Conservation (phyloP, 64 coral and sea anemone species). For the Stichodactyla mertensii region DNA sequence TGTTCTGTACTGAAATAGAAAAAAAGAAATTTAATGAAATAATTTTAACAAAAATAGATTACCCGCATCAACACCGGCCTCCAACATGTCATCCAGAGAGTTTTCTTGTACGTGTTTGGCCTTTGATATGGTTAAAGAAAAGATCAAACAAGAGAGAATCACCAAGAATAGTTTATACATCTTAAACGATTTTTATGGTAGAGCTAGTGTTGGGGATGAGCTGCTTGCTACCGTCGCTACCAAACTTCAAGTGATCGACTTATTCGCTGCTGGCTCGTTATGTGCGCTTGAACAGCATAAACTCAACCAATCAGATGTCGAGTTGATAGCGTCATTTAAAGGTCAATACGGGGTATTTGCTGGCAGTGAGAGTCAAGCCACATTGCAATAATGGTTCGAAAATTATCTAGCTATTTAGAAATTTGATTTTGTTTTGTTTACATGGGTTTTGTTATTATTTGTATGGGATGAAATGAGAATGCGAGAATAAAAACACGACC, state of each 20-base stretch:
- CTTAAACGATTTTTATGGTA: neutral
- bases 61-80: neutral
- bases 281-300: neutral
- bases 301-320: neutral
- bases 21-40: neutral
- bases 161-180: neutral
- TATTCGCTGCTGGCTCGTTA: neutral
- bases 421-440: neutral
- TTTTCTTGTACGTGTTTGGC: neutral
- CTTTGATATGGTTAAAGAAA: conserved; percentile 4
- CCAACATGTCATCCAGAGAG: conserved; percentile 8
- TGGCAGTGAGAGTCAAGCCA: neutral
- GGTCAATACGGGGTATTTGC: neutral
- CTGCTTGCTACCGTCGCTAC: neutral
- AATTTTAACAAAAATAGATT: neutral
- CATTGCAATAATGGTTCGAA: neutral
- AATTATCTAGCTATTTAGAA: conserved; percentile 3
- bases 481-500: neutral
- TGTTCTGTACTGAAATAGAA: neutral
- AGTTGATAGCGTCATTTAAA: neutral
- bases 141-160: neutral
- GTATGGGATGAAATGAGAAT: neutral
- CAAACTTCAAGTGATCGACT: neutral
- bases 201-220: neutral
- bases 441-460: neutral